Evolutionary conservation across 2,888 invertebrate species (phyloP).

Genomic region (Nomada lathburiana): DNA sequence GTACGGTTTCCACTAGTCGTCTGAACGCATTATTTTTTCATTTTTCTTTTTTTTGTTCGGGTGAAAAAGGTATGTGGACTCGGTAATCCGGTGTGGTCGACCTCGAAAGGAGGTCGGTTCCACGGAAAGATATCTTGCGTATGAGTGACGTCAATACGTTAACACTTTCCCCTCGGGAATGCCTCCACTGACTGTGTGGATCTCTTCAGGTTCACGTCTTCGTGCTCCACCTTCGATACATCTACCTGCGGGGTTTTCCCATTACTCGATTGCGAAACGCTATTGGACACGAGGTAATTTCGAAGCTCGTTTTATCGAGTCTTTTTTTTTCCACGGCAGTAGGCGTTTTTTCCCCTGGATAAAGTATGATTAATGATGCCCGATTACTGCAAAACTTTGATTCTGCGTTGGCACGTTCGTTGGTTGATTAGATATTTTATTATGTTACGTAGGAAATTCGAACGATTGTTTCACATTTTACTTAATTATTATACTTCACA

Average conservation of each 20-base stretch:
- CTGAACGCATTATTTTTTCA: background rate
- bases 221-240: slow-evolving; percentile 3
- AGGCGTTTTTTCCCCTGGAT: background rate
- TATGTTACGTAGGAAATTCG: no score
- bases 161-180: slow-evolving; percentile 75
- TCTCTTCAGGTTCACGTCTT: slow-evolving; percentile 45
- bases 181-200: slow-evolving; percentile 44
- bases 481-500: no score
- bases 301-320: background rate
- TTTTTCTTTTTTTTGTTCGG: slow-evolving; percentile 21
- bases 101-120: slow-evolving; percentile 78
- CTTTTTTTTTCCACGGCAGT: background rate
- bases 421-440: no score
- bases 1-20: background rate
- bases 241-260: slow-evolving; percentile 13
- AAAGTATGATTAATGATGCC: background rate
- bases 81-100: slow-evolving; percentile 65
- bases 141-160: slow-evolving; percentile 74
- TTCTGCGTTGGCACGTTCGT: no score
- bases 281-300: background rate
- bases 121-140: slow-evolving; percentile 70
- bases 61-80: slow-evolving; percentile 48
- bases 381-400: no score
- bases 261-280: slow-evolving; percentile 17
- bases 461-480: no score